Percentiles rank a stretch among this genome's conserved stretches.
These are phyloP conservation scores for Chaetodon auriga DNA, from an alignment of 2,113 vertebrate genomes.

Conservation along the genomic window DNA sequence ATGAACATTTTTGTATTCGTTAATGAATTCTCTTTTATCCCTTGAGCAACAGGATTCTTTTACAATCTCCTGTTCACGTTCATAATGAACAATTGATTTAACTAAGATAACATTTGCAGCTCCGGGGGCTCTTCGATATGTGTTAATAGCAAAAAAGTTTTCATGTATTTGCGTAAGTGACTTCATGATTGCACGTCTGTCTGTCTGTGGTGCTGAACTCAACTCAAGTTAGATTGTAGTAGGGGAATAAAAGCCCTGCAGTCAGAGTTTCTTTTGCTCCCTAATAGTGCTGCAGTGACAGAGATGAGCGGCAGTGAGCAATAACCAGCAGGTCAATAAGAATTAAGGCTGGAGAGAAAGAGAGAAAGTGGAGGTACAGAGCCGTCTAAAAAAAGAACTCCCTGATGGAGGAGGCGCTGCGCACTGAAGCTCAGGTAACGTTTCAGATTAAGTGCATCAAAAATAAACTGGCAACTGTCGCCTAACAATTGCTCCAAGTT, in stretches of 20 bases:
- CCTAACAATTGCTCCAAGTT: background rate
- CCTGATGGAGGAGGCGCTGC: background rate
- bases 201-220: background rate
- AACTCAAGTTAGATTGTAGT: background rate
- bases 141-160: background rate
- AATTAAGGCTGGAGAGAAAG: slow-evolving; percentile 38
- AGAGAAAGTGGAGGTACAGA: slow-evolving; percentile 23
- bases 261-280: slow-evolving; percentile 22
- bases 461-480: slow-evolving; percentile 38
- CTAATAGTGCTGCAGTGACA: slow-evolving; percentile 38
- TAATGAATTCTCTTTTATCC: slow-evolving; percentile 27
- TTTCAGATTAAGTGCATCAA: slow-evolving; percentile 47
- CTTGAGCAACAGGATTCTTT: slow-evolving; percentile 6
- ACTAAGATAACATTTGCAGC: background rate
- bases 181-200: background rate
- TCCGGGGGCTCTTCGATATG: background rate
- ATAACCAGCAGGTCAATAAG: slow-evolving; percentile 67
- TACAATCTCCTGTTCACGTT: slow-evolving; percentile 17
- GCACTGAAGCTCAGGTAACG: slow-evolving; percentile 20
- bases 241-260: slow-evolving; percentile 11
- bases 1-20: background rate
- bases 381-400: background rate
- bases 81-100: slow-evolving; percentile 13
- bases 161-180: background rate
- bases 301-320: slow-evolving; percentile 50